Base-by-base conservation (phyloP, 2,113 vertebrate species). In the Macquaria australasica region DNA sequence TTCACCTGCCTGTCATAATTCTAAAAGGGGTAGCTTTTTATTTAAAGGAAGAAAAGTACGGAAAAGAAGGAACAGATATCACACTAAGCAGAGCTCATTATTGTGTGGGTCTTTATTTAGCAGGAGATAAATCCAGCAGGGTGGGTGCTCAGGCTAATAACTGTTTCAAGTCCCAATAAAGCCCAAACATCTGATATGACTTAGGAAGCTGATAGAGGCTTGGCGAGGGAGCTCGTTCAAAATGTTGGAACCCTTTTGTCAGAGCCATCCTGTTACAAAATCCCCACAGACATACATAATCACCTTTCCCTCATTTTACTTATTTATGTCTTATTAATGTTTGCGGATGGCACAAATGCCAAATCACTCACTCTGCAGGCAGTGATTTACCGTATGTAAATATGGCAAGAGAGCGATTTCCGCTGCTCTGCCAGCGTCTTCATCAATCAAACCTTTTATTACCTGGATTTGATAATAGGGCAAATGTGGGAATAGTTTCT, bases 101-200 rank as follows among this genome's bases (percentile, higher is more conserved):
- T 83, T 81, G 63, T 84, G 77, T 77, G 62, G 72, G 48, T 85
- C 73, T 82, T 72, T 89, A 68, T 92, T 88, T 66, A 56, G 59
- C 74, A 72, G 77, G 48, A 89, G 86, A 91, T 88, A 86, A 89
- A 88, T 78, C 53, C 77, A 83, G 63, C 78, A 73, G 82, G 73
- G 87, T 56, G 81, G 81, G 77, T 82, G 85, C 87, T 87, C 73
- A n/a, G 79, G 76, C 89, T 87, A 91, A 93, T 83, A 94, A 89
- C 84, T 86, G 81, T 89, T 87, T 90, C 83, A 90, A 88, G 93
- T 91, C 88, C 85, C 85, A 73, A 88, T 90, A 89, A 93, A 89
- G 84, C 78, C 84, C 73, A 83, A 89, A 89, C 90, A 91, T 91
- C 87, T 94, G 88, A 95, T 91, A 91, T 78, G 90, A 89, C 87